Evolutionary conservation across 2,888 invertebrate species (phyloP), one percentile per base, ranked within the genome.

Genomic region (Leptopilina drosophilae): DNA sequence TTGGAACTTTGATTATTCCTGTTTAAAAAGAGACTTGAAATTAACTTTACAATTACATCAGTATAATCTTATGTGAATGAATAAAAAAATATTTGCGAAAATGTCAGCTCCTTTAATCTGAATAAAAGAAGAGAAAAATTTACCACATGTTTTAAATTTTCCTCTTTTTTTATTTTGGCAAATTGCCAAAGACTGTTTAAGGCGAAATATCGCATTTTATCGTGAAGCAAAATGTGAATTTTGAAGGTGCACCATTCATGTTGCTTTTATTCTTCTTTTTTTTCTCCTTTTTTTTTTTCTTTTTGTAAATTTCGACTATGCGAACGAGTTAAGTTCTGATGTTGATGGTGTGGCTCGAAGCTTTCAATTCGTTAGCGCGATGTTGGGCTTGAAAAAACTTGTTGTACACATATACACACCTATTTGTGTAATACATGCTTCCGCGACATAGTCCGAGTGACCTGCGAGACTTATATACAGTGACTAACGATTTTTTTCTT

Each of bases 401-500:
- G 33, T 33, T 42, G 76, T 14, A n/a, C 49, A 11, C 11, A 11
- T 56, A 33, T 56, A 33, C n/a, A 59, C 56, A 67, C 76, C 7
- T 6, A 46, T 46, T 9, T 46, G 46, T 46, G 5, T 33, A 33
- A 46, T 49, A 49, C 12, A 49, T 49, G 9, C 76, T 69, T 76
- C 59, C 76, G 42, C 78, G 77, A 67, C 80, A 81, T 77, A 85
- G 85, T 84, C 86, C 85, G 86, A 86, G 86, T 87, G 88, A 87
- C 87, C 87, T 84, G 86, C 85, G 86, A 85, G 86, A 86, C 87
- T 88, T 86, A 49, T 46, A 46, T 49, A 87, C 85, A 85, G 85
- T 85, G 84, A 82, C 86, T 88, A 88, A 87, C 88, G 88, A 88
- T 88, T 88, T 88, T 87, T 88, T 86, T 82, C 78, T 81, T 49